Evolutionary conservation across 2,113 vertebrate genomes (phyloP).

Genomic region (Ptychochromis oligacanthus): DNA sequence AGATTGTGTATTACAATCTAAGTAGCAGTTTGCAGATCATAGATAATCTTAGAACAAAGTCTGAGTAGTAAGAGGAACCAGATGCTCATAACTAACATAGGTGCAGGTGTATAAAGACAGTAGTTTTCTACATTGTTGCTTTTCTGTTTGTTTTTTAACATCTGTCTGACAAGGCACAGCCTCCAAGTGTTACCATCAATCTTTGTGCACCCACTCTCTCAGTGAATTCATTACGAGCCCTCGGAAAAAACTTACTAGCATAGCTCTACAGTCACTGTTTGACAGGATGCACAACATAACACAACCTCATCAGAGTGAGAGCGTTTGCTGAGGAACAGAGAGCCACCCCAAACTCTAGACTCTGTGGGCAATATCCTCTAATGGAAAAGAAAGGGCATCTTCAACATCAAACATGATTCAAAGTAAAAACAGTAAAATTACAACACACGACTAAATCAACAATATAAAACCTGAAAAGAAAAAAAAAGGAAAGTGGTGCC

Average conservation of each 20-base stretch:
- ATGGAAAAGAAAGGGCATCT: slow-evolving; percentile 58
- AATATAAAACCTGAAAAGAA: slow-evolving; percentile 52
- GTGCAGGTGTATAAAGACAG: slow-evolving; percentile 21
- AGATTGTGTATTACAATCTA: slow-evolving; percentile 7
- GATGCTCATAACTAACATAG: slow-evolving; percentile 1
- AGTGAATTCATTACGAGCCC: slow-evolving; percentile 41
- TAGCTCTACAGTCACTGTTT: slow-evolving; percentile 31
- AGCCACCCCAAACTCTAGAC: slow-evolving; percentile 12
- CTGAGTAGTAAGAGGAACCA: neutral
- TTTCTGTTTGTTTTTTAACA: slow-evolving; percentile 1
- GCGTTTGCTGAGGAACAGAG: neutral
- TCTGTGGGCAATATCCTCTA: slow-evolving; percentile 35
- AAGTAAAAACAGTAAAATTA: slow-evolving; percentile 64
- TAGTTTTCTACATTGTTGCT: slow-evolving; percentile 27
- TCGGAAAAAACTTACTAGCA: slow-evolving; percentile 19
- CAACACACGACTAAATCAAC: slow-evolving; percentile 55
- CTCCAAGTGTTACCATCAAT: slow-evolving; percentile 23
- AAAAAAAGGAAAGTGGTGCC: slow-evolving; percentile 16
- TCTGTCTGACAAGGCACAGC: slow-evolving; percentile 62
- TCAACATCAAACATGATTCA: slow-evolving; percentile 55
- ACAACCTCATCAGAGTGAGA: slow-evolving; percentile 21
- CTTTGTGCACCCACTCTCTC: slow-evolving; percentile 31
- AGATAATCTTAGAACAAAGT: slow-evolving; percentile 18
- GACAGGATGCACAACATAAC: slow-evolving; percentile 49
- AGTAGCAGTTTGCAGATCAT: slow-evolving; percentile 29